Conservation (phyloP, 2,113 vertebrate species). For the Perccottus glenii region DNA sequence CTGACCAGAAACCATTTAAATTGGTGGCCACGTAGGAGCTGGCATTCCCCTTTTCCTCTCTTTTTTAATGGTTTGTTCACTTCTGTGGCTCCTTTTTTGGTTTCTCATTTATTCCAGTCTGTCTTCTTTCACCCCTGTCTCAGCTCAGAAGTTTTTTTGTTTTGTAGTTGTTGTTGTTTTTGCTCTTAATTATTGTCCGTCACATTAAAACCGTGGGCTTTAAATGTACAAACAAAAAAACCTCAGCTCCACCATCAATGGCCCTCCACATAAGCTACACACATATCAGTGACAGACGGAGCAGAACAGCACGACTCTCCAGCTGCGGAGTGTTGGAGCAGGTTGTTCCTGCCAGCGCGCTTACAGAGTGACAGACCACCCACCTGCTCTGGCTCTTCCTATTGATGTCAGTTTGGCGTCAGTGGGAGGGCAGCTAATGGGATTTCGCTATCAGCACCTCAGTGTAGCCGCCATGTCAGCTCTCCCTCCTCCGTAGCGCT, state of each 20-base stretch:
- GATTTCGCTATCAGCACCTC: conserved; percentile 76
- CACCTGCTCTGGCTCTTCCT: conserved; percentile 68
- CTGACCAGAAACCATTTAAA: conserved; percentile 77
- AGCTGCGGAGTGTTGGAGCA: conserved; percentile 36
- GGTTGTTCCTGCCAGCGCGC: conserved; percentile 55
- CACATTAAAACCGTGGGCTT: conserved; percentile 39
- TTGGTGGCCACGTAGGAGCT: conserved; percentile 62
- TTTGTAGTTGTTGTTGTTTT: conserved; percentile 29
- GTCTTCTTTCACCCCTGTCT: conserved; percentile 51
- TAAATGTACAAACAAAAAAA: conserved; percentile 28
- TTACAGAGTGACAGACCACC: conserved; percentile 72
- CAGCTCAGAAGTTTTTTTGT: conserved; percentile 16
- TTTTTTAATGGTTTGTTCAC: conserved; percentile 56
- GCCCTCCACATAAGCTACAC: conserved; percentile 20
- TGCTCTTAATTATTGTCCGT: conserved; percentile 45
- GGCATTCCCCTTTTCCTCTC: conserved; percentile 68
- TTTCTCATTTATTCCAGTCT: conserved; percentile 32
- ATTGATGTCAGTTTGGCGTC: conserved; percentile 65
- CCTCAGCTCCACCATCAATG: conserved; percentile 19
- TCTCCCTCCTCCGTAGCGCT: conserved; percentile 61
- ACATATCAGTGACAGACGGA: conserved; percentile 52
- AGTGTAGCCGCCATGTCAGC: conserved; percentile 67
- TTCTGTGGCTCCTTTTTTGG: conserved; percentile 40
- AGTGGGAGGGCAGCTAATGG: conserved; percentile 75
- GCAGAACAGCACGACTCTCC: conserved; percentile 24